Evolutionary conservation across 2,797 vertebrate species (phyloP).

Genomic region (Alosa sapidissima): DNA sequence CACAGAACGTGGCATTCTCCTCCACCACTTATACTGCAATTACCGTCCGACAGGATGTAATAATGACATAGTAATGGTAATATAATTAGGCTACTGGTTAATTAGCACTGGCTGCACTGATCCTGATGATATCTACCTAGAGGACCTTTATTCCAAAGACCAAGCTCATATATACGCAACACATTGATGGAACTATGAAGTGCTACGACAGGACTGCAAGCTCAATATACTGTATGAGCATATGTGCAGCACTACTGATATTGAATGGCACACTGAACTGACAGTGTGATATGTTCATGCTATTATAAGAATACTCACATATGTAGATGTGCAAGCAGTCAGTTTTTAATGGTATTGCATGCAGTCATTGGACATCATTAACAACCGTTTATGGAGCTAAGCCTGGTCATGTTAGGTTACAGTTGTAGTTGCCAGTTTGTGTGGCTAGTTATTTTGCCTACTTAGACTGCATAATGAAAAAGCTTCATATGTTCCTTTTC

Average conservation of each 20-base stretch:
- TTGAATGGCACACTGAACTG: background rate
- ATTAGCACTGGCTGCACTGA: background rate
- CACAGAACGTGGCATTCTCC: background rate
- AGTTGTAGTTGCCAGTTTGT: no score
- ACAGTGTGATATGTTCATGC: background rate
- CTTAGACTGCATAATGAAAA: no score
- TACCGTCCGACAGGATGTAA: background rate
- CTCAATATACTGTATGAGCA: background rate
- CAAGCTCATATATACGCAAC: background rate
- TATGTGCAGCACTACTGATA: background rate
- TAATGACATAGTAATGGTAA: slow-evolving; percentile 15
- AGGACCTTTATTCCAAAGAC: background rate
- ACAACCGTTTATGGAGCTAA: background rate
- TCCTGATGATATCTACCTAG: background rate
- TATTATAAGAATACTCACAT: background rate
- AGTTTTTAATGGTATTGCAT: background rate
- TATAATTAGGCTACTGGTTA: background rate
- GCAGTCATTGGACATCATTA: background rate
- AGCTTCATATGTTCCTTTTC: no score
- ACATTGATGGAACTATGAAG: background rate
- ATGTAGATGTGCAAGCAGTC: background rate
- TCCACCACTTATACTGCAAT: background rate
- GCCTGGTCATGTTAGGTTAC: no score
- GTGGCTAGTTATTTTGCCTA: no score
- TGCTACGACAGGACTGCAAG: background rate